Evolutionary conservation across 1,140 invertebrate species (phyloP).

Genomic region (Drusus annulatus): DNA sequence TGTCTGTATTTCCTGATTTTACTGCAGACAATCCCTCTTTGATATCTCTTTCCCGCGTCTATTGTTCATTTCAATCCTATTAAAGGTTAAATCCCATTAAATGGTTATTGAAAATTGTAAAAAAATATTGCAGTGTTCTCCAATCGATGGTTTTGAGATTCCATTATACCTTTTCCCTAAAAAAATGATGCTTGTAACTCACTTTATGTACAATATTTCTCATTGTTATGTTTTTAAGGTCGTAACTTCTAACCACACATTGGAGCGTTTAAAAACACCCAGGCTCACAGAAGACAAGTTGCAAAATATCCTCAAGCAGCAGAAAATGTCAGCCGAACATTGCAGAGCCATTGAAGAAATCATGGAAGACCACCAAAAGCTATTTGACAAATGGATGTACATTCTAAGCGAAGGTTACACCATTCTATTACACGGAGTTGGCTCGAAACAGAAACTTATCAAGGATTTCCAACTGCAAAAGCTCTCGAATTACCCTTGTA

Average conservation of each 20-base stretch:
- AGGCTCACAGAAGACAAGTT: conserved; percentile 79
- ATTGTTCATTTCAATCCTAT: no score
- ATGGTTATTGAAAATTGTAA: no score
- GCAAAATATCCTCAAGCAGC: conserved; percentile 73
- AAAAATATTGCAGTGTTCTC: no score
- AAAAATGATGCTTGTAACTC: no score
- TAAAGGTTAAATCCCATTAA: no score
- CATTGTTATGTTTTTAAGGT: conserved; percentile 61
- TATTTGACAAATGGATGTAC: conserved; percentile 76
- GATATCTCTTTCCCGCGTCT: no score
- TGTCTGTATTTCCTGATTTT: no score
- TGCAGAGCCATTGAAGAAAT: conserved; percentile 70
- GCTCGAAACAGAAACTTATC: conserved; percentile 88
- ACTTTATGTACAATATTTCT: neutral
- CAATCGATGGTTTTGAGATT: no score
- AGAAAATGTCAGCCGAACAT: conserved; percentile 74
- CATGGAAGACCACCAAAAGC: conserved; percentile 69
- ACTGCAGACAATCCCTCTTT: no score
- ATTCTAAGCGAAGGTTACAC: conserved; percentile 88
- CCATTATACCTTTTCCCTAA: no score
- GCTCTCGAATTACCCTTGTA: conserved; percentile 77
- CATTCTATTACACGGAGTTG: conserved; percentile 89
- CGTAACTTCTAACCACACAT: conserved; percentile 86
- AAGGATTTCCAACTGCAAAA: conserved; percentile 82
- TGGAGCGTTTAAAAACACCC: conserved; percentile 82